Base-by-base conservation (phyloP, 2,113 vertebrate species). In the Coryphaenoides rupestris region DNA sequence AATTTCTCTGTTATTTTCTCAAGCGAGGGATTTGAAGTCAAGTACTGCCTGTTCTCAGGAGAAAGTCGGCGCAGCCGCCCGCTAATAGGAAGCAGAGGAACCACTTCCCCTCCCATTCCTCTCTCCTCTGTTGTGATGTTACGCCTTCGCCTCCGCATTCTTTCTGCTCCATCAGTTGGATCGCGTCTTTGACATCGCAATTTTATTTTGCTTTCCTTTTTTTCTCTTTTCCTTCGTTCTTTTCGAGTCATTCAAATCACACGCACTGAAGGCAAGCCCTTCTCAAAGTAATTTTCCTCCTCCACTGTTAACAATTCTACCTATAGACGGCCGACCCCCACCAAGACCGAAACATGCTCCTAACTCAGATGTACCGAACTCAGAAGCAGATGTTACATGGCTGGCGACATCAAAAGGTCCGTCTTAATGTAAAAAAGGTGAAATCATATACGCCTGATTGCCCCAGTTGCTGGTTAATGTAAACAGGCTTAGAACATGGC, bases 361-460 rank as follows among this genome's bases (percentile, higher is more conserved):
- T 46, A n/a, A n/a, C n/a, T 63, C 60, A 69, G 63, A 62, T 67
- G 57, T 58, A 60, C 55, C 63, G 22, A 77, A 80, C 76, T 74
- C 77, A 72, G 84, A 89, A 87, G 84, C 87, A 90, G 83, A 89
- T 91, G 89, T 89, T 79, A 80, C 55, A 77, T 78, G 73, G 75
- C 76, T 84, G 77, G 72, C 77, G 84, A 88, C 86, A 90, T 90
- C 79, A 89, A 87, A 88, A 79, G 66, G 55, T 79, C 71, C 59
- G 75, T 74, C 77, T 88, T 83, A 83, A 76, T 78, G 63, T 77
- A 86, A 66, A 80, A 69, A 80, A 80, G 76, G 73, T 89, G 86
- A 89, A 89, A 90, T 87, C 66, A 86, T 79, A 90, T 81, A 83
- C 80, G 73, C 84, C 70, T 89, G 83, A 88, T 89, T 87, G 75